Conservation (phyloP, 2,888 invertebrate species). For the Priocnemis perturbator region DNA sequence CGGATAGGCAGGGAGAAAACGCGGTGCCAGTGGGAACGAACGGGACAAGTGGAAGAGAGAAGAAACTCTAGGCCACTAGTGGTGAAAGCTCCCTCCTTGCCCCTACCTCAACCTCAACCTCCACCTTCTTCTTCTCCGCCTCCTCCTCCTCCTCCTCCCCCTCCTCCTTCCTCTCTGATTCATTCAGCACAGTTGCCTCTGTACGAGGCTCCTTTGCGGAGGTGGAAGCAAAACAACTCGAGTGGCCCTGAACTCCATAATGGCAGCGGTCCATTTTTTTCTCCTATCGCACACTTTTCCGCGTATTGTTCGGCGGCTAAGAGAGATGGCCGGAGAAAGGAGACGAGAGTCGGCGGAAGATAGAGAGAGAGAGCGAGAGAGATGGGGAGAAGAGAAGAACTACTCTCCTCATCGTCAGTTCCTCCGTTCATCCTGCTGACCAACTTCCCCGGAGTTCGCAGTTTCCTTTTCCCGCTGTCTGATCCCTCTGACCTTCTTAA, state of each 20-base stretch:
- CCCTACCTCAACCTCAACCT: slow-evolving; percentile 9
- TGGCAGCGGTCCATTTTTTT: slow-evolving; percentile 65
- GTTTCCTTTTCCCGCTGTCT: slow-evolving; percentile 28
- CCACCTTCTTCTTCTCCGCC: slow-evolving; percentile 12
- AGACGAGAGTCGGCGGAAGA: slow-evolving; percentile 16
- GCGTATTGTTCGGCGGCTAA: slow-evolving; percentile 51
- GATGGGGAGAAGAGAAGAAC: slow-evolving; percentile 14
- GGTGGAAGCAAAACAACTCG: slow-evolving; percentile 65
- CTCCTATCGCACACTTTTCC: slow-evolving; percentile 59
- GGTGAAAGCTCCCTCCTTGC: slow-evolving; percentile 59
- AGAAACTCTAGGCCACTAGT: slow-evolving; percentile 59
- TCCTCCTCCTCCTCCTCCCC: slow-evolving; percentile 18
- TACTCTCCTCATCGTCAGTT: slow-evolving; percentile 24
- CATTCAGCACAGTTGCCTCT: slow-evolving; percentile 63
- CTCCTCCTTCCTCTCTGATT: slow-evolving; percentile 49
- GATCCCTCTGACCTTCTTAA: slow-evolving; percentile 54
- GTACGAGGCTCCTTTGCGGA: slow-evolving; percentile 60
- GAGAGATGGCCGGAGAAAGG: slow-evolving; percentile 18
- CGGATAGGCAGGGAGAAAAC: slow-evolving; percentile 42
- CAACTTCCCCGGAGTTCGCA: slow-evolving; percentile 54
- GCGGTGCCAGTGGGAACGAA: slow-evolving; percentile 38
- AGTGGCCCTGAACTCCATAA: slow-evolving; percentile 68
- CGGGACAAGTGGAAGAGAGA: slow-evolving; percentile 40
- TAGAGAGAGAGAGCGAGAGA: slow-evolving; percentile 7
- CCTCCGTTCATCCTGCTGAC: slow-evolving; percentile 61